These are phyloP conservation scores for Parus major DNA, from an alignment of 2,113 vertebrate species.

Conservation along the genomic window DNA sequence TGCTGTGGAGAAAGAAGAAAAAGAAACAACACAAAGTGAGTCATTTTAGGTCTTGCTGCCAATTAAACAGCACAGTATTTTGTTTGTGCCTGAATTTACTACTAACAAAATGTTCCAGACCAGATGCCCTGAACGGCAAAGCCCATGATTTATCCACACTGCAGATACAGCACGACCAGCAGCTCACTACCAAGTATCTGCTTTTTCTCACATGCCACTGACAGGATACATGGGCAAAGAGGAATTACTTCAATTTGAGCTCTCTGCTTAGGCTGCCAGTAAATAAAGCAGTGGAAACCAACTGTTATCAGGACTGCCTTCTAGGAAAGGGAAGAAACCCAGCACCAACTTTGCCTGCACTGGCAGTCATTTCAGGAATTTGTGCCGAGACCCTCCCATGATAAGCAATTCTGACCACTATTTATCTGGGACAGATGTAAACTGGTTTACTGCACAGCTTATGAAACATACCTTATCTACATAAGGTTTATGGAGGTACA, in stretches of 20 bases:
- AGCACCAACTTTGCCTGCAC: not conserved
- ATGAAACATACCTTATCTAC: not conserved
- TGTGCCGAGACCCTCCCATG: not conserved
- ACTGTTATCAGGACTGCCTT: not conserved
- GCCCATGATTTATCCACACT: not conserved
- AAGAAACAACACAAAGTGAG: not conserved
- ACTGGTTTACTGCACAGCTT: not conserved
- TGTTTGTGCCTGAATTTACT: conserved; percentile 9
- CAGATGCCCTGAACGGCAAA: not conserved
- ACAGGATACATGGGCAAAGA: not conserved
- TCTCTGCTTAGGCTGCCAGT: not conserved
- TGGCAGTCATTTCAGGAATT: not conserved
- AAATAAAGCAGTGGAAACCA: conserved; percentile 18
- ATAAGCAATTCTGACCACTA: not conserved
- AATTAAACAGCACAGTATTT: conserved; percentile 23
- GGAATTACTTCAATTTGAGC: not conserved
- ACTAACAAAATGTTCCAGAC: conserved; percentile 42
- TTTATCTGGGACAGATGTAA: not conserved
- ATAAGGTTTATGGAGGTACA: not conserved
- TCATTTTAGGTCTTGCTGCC: conserved; percentile 16
- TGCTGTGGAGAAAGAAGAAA: conserved; percentile 41
- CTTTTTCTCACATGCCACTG: conserved; percentile 7
- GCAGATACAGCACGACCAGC: not conserved
- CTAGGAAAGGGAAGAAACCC: not conserved
- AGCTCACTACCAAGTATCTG: not conserved